A percentile compares a stretch with the other conserved stretches of the same genome.
Evolutionary conservation across 2,113 vertebrate genomes (phyloP).

Genomic region (Elachura formosa): DNA sequence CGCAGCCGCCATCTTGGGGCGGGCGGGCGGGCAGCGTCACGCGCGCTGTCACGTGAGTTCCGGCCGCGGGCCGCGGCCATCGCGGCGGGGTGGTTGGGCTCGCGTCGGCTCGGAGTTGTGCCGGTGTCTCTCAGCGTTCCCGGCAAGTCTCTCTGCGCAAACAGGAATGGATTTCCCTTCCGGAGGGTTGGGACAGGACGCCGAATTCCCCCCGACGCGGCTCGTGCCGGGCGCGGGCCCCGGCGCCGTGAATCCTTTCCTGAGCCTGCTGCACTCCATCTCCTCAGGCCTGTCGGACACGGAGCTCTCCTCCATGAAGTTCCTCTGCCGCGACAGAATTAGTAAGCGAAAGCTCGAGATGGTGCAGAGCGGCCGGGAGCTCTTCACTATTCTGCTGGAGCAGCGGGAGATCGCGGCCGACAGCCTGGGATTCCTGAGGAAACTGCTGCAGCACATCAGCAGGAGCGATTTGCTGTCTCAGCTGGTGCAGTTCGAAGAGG

Average conservation of each 20-base stretch:
- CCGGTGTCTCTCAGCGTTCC: fast-evolving
- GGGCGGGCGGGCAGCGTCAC: fast-evolving
- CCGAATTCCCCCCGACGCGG: background rate
- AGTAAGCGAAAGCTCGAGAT: conserved; percentile 55
- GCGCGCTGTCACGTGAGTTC: background rate
- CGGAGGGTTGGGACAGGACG: background rate
- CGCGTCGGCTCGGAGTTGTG: too few relatives aligned
- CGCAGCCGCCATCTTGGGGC: background rate
- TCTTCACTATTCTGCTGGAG: conserved; percentile 70
- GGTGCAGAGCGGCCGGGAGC: background rate
- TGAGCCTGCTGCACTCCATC: conserved; percentile 54
- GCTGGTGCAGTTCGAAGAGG: conserved; percentile 16
- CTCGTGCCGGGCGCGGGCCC: background rate
- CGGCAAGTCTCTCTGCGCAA: fast-evolving
- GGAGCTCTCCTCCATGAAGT: conserved; percentile 61
- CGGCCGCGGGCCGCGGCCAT: background rate
- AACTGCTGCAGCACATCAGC: fast-evolving
- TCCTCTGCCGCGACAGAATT: conserved; percentile 38
- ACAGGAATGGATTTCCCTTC: too few relatives aligned
- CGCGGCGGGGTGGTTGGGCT: fast-evolving
- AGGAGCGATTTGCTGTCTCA: conserved; percentile 52
- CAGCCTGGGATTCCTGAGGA: fast-evolving
- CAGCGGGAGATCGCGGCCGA: background rate
- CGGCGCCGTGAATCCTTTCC: conserved; percentile 34
- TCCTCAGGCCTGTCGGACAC: conserved; percentile 4